phyloP scores from a whole-genome alignment of 1,140 invertebrate genomes.

The Drosophila nigrodunni region DNA sequence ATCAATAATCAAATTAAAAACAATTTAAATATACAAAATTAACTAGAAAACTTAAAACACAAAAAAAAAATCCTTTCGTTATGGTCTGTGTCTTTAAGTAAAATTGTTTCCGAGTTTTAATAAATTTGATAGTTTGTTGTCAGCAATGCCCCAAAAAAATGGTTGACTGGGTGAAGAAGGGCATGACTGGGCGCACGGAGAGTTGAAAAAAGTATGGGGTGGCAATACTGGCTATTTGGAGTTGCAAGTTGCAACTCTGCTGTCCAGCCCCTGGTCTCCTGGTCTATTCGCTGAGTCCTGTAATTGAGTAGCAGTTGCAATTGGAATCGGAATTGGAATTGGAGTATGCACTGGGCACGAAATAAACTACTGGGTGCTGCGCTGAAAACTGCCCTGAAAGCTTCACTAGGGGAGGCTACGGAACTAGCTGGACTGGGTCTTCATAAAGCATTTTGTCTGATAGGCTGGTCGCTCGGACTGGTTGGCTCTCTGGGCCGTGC shows the following conservation, averaged over 20 bases:
- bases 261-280: neutral
- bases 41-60: no score
- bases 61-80: no score
- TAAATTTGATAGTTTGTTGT: no score
- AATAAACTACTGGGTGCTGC: no score
- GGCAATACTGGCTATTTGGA: neutral
- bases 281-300: neutral
- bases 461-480: slow-evolving; percentile 77
- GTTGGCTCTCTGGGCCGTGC: slow-evolving; percentile 52
- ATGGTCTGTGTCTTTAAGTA: no score
- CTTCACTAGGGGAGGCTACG: neutral
- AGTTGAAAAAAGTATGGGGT: neutral
- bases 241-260: neutral
- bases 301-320: neutral
- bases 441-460: slow-evolving; percentile 52
- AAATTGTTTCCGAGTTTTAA: no score
- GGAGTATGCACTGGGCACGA: neutral
- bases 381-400: neutral
- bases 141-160: no score
- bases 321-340: neutral
- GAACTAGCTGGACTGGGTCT: slow-evolving; percentile 15
- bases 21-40: no score
- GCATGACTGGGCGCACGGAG: no score
- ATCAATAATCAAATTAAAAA: no score
- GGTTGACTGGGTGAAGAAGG: no score